phyloP scores from a whole-genome alignment of 2,797 vertebrate species.

The Halcyon badia region DNA sequence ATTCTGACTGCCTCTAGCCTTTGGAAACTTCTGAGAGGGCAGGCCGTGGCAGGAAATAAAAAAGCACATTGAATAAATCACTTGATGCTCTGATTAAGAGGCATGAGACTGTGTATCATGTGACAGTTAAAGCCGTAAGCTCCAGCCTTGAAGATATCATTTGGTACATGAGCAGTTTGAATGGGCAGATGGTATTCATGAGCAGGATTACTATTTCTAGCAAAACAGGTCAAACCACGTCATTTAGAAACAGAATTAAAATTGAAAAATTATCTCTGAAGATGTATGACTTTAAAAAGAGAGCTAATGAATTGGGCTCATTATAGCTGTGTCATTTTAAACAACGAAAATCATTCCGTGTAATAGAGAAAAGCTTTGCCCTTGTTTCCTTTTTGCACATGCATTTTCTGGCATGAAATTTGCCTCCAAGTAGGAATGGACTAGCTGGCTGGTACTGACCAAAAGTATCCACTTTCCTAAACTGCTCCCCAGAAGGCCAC shows the following conservation, averaged over 20 bases:
- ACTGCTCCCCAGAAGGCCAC: neutral
- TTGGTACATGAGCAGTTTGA: conserved; percentile 45
- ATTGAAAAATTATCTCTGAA: neutral
- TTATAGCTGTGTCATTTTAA: neutral
- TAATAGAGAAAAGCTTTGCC: neutral
- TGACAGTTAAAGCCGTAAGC: conserved; percentile 71
- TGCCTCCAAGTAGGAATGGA: neutral
- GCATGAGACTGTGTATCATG: conserved; percentile 77
- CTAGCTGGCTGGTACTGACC: neutral
- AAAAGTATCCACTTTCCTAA: neutral
- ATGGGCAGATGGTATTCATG: conserved; percentile 57
- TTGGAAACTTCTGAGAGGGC: conserved; percentile 42
- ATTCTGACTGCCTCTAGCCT: neutral
- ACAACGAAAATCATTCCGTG: neutral
- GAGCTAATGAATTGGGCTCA: neutral
- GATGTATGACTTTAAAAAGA: neutral
- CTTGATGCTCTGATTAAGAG: conserved; percentile 80
- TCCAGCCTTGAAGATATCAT: conserved; percentile 58
- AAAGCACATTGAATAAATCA: conserved; percentile 70
- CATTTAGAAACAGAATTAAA: conserved; percentile 10
- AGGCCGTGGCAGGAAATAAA: conserved; percentile 63
- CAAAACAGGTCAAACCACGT: conserved; percentile 50
- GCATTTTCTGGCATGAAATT: neutral
- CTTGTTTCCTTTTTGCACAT: neutral
- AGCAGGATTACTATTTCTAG: conserved; percentile 46